Base-by-base conservation (phyloP, 35 echinoderm and acorn worm species). In the Apostichopus parvimensis region DNA sequence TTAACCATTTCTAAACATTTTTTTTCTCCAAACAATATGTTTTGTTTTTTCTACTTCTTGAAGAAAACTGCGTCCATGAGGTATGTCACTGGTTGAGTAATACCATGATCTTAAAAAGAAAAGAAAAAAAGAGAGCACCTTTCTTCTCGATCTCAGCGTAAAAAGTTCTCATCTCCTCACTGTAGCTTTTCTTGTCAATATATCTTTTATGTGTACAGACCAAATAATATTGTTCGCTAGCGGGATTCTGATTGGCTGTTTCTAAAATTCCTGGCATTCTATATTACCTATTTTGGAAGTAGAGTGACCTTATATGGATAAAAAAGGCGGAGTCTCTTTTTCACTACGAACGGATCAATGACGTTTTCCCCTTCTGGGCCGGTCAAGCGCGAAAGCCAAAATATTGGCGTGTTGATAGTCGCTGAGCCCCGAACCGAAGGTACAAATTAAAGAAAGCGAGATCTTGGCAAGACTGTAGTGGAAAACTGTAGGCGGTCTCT, bases 301-400 rank as follows among this genome's bases (percentile, higher is more conserved):
- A 8, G 53, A 78, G 54, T 91, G 76, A 91, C 71, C 89, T 21
- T 93, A 98, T 98, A 83, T 93, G 94, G 96, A 73, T 91, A 79
- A 87, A 93, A 86, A 75, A 77, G 96, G 96, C 94, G 96, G 94
- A 93, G 96, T 92, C 52, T 90, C 34, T 61, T 57, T 80, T 77
- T 77, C 59, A 79, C 89, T 79, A 60, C 62, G 23, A 68, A 59
- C 22, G 54, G 72, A 91, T 91, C 89, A 91, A 77, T 91, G 89
- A 91, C 89, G 89, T 91, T 77, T 79, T 82, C 73, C 68, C 77
- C 89, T 73, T 68, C 71, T 91, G 89, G 89, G 89, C 89, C 71
- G 89, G 89, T 91, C 89, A 91, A 91, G 76, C 89, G 89, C 72
- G 89, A 91, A 91, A 91, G 89, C 77, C 71, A 91, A 91, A 90